Evolutionary conservation across 2,113 vertebrate species (phyloP), one percentile per base, ranked within the genome.

Genomic region (Corapipo altera): DNA sequence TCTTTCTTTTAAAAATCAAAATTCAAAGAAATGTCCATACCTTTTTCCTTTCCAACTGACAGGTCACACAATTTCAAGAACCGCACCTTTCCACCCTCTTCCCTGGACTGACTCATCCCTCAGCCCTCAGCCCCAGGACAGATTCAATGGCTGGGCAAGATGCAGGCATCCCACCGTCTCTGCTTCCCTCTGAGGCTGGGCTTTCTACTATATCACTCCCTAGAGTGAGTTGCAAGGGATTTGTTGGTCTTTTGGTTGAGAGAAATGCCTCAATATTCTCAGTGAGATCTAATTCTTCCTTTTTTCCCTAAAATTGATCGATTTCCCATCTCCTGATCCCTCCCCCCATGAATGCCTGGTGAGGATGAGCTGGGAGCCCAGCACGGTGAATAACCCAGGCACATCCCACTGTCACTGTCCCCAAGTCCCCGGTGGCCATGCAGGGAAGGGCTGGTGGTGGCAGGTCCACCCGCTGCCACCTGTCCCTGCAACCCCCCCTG

Each of bases 131-230:
- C 8, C 27, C 21, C 59, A 30, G 58, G 15, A 10, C 4, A 1
- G 18, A 12, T 44, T 35, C 37, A 2, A 0, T 3, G 69, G 20
- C 13, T 5, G 23, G n/a, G 39, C n/a, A 28, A 43, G 76, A 54
- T 55, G 35, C 18, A 24, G 26, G 5, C 35, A 87, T 35, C 65
- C 66, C 20, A 1, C 23, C 48, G 17, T 14, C 16, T 32, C 48
- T 59, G 39, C n/a, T 83, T 19, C 65, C 39, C 52, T 39, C 52
- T 39, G 35, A 9, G 0, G 7, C 44, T 26, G 12, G 28, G 43
- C 6, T 89, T 35, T 37, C 35, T 1, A 0, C 7, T 4, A 0
- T 5, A 3, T n/a, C 10, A 0, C 15, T 51, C 27, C 37, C 21
- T 7, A 3, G 13, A 28, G 9, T 1, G 5, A 51, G 0, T 9